phyloP scores from a whole-genome alignment of 1,140 invertebrate genomes.

The Nymphalis io region DNA sequence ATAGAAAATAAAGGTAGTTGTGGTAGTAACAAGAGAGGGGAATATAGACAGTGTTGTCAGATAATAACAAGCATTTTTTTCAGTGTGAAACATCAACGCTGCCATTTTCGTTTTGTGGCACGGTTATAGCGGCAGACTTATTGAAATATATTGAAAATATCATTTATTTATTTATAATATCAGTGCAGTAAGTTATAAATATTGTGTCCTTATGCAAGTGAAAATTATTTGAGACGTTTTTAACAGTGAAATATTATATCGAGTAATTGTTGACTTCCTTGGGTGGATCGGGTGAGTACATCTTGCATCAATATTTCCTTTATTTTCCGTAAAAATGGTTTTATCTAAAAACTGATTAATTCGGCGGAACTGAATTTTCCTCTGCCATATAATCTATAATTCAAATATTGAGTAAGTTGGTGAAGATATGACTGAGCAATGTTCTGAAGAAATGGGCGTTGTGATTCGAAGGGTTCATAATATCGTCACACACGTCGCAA shows the following conservation, averaged over 20 bases:
- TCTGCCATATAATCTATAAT: neutral
- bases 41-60: conserved; percentile 39
- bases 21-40: neutral
- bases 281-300: conserved; percentile 74
- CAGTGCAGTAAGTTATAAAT: conserved; percentile 50
- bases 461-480: conserved; percentile 38
- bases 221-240: conserved; percentile 38
- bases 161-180: conserved; percentile 49
- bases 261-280: conserved; percentile 72
- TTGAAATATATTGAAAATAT: conserved; percentile 54
- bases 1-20: neutral
- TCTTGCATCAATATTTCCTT: conserved; percentile 62
- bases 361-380: neutral
- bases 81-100: conserved; percentile 61
- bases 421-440: conserved; percentile 14
- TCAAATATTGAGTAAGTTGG: conserved; percentile 9
- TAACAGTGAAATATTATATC: conserved; percentile 47
- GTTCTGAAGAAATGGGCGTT: conserved; percentile 44
- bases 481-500: conserved; percentile 35
- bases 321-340: conserved; percentile 47
- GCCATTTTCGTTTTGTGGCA: conserved; percentile 80
- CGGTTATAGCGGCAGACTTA: conserved; percentile 66
- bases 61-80: conserved; percentile 47
- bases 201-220: conserved; percentile 52
- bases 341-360: conserved; percentile 25